Evolutionary conservation across 2,113 vertebrate species (phyloP).

Genomic region (Ifrita kowaldi): DNA sequence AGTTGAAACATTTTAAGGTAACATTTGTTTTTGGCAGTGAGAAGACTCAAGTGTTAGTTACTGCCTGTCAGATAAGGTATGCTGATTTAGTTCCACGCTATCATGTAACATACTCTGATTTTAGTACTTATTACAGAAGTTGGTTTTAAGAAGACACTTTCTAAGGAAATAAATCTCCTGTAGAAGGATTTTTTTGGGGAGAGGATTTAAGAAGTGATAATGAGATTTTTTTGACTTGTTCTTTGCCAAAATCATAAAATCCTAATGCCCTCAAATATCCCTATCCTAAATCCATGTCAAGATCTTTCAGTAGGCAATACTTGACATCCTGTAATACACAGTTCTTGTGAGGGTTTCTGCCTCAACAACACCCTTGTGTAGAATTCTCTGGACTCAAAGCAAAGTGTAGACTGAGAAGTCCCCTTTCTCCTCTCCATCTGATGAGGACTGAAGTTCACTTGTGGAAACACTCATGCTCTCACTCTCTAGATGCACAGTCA

Average conservation of each 20-base stretch:
- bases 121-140: not conserved
- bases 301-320: not conserved
- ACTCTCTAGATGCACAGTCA: not conserved
- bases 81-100: not conserved
- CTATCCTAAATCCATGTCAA: not conserved
- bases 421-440: not conserved
- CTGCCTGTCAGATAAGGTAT: not conserved
- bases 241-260: not conserved
- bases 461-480: not conserved
- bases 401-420: not conserved
- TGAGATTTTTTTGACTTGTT: not conserved
- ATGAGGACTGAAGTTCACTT: not conserved
- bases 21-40: not conserved
- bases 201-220: not conserved
- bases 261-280: not conserved
- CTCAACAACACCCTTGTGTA: not conserved
- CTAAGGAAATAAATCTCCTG: not conserved
- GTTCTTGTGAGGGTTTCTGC: not conserved
- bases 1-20: not conserved
- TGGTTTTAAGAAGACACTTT: not conserved
- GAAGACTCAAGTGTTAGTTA: not conserved
- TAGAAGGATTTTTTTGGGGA: not conserved
- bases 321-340: not conserved
- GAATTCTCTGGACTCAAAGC: not conserved
- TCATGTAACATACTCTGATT: not conserved